phyloP scores from a whole-genome alignment of 2,113 vertebrate genomes.

The Petaurus breviceps region DNA sequence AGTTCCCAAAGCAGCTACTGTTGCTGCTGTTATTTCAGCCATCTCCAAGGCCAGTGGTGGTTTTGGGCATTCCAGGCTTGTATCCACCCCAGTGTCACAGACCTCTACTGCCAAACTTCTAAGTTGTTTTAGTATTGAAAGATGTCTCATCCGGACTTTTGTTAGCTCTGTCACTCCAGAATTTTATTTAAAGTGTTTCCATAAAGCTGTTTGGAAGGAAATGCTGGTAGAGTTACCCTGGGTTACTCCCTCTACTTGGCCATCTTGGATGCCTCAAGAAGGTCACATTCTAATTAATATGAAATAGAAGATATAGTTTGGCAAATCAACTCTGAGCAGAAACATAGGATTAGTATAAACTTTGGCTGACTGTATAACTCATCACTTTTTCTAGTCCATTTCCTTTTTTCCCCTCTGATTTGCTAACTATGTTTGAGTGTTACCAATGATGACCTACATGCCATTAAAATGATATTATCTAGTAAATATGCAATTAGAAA shows the following conservation, averaged over 20 bases:
- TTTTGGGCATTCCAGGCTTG: neutral
- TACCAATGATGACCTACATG: neutral
- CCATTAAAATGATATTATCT: neutral
- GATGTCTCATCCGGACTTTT: neutral
- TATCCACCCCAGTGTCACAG: neutral
- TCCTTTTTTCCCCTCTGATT: neutral
- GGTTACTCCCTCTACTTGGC: neutral
- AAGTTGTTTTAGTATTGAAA: neutral
- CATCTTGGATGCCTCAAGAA: neutral
- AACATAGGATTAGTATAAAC: neutral
- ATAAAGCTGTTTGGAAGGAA: neutral
- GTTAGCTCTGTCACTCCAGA: neutral
- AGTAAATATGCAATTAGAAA: neutral
- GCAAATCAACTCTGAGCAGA: neutral
- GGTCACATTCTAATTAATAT: neutral
- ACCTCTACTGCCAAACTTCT: neutral
- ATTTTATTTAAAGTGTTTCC: neutral
- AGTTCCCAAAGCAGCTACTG: too few relatives aligned
- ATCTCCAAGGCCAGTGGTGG: neutral
- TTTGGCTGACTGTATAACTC: neutral
- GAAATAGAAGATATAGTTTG: neutral
- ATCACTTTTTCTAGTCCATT: neutral
- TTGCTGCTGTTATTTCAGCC: too few relatives aligned
- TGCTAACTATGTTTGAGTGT: neutral
- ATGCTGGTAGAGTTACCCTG: too few relatives aligned